phyloP scores from a whole-genome alignment of 2,888 invertebrate species.

The Drosophila putrida region DNA sequence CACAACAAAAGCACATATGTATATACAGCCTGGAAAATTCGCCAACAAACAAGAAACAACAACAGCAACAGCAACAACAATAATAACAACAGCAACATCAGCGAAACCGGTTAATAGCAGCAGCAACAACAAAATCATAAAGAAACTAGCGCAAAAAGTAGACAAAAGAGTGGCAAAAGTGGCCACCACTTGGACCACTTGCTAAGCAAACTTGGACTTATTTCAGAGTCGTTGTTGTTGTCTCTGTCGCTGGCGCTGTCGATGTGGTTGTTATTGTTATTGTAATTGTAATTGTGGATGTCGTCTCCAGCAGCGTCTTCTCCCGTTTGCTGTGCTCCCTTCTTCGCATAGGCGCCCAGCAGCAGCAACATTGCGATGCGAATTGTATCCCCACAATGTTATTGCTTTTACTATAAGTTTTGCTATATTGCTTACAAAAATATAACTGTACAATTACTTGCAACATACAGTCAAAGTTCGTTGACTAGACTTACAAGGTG shows the following conservation, averaged over 20 bases:
- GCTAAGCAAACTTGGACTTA: slow-evolving; percentile 23
- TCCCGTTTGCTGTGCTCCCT: slow-evolving; percentile 63
- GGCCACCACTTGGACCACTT: slow-evolving; percentile 45
- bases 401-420: slow-evolving; percentile 10
- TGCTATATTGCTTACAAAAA: slow-evolving; percentile 12
- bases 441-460: not conserved
- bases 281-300: not conserved
- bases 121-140: slow-evolving; percentile 25
- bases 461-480: not conserved
- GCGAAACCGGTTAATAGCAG: slow-evolving; percentile 25
- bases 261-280: slow-evolving; percentile 3
- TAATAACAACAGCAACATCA: slow-evolving; percentile 15
- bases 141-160: slow-evolving; percentile 76
- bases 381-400: slow-evolving; percentile 23
- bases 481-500: not conserved
- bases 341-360: slow-evolving; percentile 60
- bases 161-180: slow-evolving; percentile 63
- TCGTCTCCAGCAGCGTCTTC: slow-evolving; percentile 20
- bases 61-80: slow-evolving; percentile 44
- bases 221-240: slow-evolving; percentile 9
- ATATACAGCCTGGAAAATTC: slow-evolving; percentile 69
- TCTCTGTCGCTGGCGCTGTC: slow-evolving; percentile 6
- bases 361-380: slow-evolving; percentile 26
- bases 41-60: slow-evolving; percentile 66
- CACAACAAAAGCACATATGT: slow-evolving; percentile 27